Evolutionary conservation across 2,797 vertebrate species (phyloP).

Genomic region (Gallinago solitaria): DNA sequence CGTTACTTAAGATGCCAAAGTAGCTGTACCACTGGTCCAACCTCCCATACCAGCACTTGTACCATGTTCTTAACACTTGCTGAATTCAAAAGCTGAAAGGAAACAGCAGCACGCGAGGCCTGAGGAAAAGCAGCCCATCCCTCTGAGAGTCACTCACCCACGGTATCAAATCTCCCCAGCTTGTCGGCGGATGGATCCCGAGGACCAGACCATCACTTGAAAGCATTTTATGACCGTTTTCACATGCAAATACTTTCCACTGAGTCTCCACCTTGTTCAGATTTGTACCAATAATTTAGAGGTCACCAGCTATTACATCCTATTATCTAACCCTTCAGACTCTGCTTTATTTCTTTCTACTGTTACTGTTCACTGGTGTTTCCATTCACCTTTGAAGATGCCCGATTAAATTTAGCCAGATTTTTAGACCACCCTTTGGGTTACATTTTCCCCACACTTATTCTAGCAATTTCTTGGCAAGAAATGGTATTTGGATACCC

Average conservation of each 20-base stretch:
- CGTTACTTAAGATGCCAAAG: background rate
- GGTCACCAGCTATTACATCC: conserved; percentile 29
- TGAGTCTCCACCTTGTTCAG: background rate
- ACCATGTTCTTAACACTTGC: background rate
- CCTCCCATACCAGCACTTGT: background rate
- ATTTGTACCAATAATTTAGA: conserved; percentile 17
- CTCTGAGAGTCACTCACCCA: background rate
- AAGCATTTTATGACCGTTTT: background rate
- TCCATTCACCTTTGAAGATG: conserved; percentile 10
- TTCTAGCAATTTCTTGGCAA: conserved; percentile 4
- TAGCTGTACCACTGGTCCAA: background rate
- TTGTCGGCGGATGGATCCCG: background rate
- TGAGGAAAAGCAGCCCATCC: background rate
- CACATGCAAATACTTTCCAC: background rate
- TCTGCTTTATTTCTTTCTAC: background rate
- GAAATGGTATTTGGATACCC: conserved; percentile 44
- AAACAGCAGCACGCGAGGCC: background rate
- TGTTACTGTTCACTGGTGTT: background rate
- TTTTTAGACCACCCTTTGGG: background rate
- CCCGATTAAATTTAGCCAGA: background rate
- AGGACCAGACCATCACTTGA: background rate
- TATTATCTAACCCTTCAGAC: conserved; percentile 13
- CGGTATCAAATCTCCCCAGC: rapidly evolving
- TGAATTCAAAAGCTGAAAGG: background rate
- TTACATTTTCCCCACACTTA: background rate